These are phyloP conservation scores for Microctonus aethiopoides DNA, from an alignment of 2,888 invertebrate genomes.

Conservation along the genomic window DNA sequence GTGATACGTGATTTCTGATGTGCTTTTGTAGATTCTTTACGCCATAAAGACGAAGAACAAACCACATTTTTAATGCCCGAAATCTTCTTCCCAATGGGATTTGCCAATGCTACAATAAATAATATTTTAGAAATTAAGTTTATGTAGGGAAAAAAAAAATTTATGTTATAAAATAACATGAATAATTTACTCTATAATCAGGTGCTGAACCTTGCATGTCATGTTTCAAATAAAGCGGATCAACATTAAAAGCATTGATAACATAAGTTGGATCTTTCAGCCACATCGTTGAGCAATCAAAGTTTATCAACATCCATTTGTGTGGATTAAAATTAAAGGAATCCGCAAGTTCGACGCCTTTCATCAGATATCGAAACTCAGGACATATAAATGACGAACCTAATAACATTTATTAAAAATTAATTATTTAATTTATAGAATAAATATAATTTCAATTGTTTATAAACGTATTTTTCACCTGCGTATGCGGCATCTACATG, in stretches of 20 bases:
- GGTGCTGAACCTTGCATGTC: conserved; percentile 90
- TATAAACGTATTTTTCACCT: no score
- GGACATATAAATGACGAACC: conserved; percentile 95
- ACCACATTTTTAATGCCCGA: conserved; percentile 94
- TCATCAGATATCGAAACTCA: conserved; percentile 91
- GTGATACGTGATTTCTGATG: conserved; percentile 85
- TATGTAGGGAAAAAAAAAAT: no score
- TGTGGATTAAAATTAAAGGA: conserved; percentile 99
- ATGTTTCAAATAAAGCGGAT: conserved; percentile 96
- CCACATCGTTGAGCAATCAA: conserved; percentile 99
- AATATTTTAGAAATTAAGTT: no score
- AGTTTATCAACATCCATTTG: conserved; percentile 99
- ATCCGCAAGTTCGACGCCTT: conserved; percentile 88
- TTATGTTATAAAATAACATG: background rate
- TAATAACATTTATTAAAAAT: conserved; percentile 37
- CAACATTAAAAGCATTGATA: conserved; percentile 96
- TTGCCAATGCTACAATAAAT: conserved; percentile 83
- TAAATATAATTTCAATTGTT: background rate
- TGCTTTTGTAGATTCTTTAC: conserved; percentile 86
- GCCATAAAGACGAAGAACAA: conserved; percentile 91
- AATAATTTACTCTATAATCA: conserved; percentile 80
- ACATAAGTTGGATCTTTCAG: conserved; percentile 88
- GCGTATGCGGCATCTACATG: conserved; percentile 99
- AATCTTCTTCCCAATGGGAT: conserved; percentile 94
- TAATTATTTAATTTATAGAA: conserved; percentile 4